Evolutionary conservation across 2,888 invertebrate genomes (phyloP), one percentile per base, ranked within the genome.

Genomic region (Chirona hameri): DNA sequence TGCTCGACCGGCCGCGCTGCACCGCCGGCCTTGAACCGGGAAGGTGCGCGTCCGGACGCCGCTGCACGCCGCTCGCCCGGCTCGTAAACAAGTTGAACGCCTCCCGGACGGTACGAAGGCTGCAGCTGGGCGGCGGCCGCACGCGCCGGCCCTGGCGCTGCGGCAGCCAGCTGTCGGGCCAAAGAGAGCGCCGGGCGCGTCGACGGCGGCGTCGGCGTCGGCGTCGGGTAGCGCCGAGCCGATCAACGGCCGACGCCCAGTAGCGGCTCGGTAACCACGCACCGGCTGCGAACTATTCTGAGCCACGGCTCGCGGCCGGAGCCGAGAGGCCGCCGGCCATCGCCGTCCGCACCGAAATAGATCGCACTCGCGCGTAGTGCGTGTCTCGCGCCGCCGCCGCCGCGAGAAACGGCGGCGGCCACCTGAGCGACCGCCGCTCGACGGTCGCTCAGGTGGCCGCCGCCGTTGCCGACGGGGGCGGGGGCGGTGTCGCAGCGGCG

Each of bases 1-100:
- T 72, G 72, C 72, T 14, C 29, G 15, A 1, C 15, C 72, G 18
- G 72, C 72, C 72, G 31, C 72, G 72, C 72, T 27, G 31, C 72
- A n/a, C 65, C 27, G 18, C 29, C 72, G 72, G 31, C 72, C 72
- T 72, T 72, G 72, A 72, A 72, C 72, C 72, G 31, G 31, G 31
- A 29, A 31, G 72, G 29, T 29, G 31, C 31, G 18, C 31, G 31
- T 31, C 15, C 52, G 52, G 10, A 27, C 65, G 10, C 9, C 10
- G 10, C n/a, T n/a, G n/a, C 57, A 57, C 57, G 57, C 57, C 18
- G 2, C 18, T 39, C 65, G 27, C 60, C 24, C 72, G 15, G 72
- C 31, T 18, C 72, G 31, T 72, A 72, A 72, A 72, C 72, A 72
- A 72, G 72, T 31, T 72, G 72, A 31, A 31, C 31, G 72, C 18